Percentiles rank a stretch among this genome's conserved stretches.
These are phyloP conservation scores for Coelopa pilipes DNA, from an alignment of 2,888 invertebrate genomes.

Conservation along the genomic window DNA sequence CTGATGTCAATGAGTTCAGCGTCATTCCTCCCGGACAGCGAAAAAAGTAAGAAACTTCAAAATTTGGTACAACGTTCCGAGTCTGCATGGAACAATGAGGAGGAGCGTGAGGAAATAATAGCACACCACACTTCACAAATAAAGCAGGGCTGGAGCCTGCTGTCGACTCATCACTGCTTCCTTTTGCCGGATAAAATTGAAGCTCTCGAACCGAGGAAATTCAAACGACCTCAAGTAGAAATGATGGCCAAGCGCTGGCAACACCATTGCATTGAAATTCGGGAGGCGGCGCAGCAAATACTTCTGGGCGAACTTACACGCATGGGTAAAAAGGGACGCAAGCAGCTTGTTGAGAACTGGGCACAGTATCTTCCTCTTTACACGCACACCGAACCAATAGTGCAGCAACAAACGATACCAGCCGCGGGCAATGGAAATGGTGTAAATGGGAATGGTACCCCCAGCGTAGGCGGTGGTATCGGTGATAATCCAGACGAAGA, in stretches of 20 bases:
- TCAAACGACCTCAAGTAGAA: slow-evolving; percentile 96
- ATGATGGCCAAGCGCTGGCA: slow-evolving; percentile 98
- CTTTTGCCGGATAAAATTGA: slow-evolving; percentile 93
- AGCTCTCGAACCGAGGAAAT: slow-evolving; percentile 70
- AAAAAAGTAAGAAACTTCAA: slow-evolving; percentile 77
- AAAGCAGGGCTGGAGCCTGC: slow-evolving; percentile 96
- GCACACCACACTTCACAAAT: slow-evolving; percentile 91
- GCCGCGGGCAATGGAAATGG: slow-evolving; percentile 47
- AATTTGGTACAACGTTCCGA: slow-evolving; percentile 61
- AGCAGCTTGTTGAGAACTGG: slow-evolving; percentile 94
- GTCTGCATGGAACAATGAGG: slow-evolving; percentile 77
- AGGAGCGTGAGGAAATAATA: slow-evolving; percentile 84
- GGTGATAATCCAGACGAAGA: slow-evolving; percentile 69
- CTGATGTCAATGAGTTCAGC: slow-evolving; percentile 98
- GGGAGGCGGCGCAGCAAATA: slow-evolving; percentile 96
- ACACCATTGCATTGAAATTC: slow-evolving; percentile 96
- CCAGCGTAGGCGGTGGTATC: slow-evolving; percentile 28
- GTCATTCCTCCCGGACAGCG: slow-evolving; percentile 90
- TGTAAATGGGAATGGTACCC: slow-evolving; percentile 35
- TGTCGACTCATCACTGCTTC: slow-evolving; percentile 96
- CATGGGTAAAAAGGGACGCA: slow-evolving; percentile 80
- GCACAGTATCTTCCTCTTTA: slow-evolving; percentile 92
- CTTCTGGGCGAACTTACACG: slow-evolving; percentile 91
- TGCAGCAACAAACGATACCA: slow-evolving; percentile 68
- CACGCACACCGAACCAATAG: slow-evolving; percentile 82